phyloP scores from a whole-genome alignment of 2,888 invertebrate genomes.

The Melieria crassipennis region DNA sequence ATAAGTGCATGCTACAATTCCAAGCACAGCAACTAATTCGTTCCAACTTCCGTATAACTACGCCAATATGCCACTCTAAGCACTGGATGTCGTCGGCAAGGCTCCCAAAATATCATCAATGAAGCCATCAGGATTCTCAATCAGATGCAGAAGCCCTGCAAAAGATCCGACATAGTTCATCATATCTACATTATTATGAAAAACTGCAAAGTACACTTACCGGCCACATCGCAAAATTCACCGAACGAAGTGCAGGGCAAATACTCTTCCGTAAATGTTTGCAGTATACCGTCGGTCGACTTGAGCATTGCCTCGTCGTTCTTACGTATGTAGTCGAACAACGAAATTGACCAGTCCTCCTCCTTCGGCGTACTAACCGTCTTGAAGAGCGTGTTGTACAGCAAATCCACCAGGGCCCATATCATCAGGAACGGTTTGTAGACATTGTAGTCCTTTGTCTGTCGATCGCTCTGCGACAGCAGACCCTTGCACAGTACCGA shows the following conservation, averaged over 20 bases:
- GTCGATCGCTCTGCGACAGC: slow-evolving; percentile 67
- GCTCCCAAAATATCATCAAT: slow-evolving; percentile 58
- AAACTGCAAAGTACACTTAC: slow-evolving; percentile 59
- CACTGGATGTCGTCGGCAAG: slow-evolving; percentile 55
- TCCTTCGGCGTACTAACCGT: slow-evolving; percentile 78
- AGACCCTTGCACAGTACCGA: slow-evolving; percentile 64
- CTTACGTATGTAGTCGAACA: slow-evolving; percentile 93
- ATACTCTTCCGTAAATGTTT: slow-evolving; percentile 86
- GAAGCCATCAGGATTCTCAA: slow-evolving; percentile 63
- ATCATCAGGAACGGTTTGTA: slow-evolving; percentile 89
- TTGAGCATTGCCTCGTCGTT: slow-evolving; percentile 93
- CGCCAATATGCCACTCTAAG: slow-evolving; percentile 17
- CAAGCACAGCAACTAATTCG: slow-evolving; percentile 1
- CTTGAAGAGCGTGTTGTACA: slow-evolving; percentile 88
- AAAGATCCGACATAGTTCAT: slow-evolving; percentile 16
- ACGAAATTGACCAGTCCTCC: slow-evolving; percentile 88
- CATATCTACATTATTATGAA: not conserved
- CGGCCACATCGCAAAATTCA: slow-evolving; percentile 93
- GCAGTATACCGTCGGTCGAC: slow-evolving; percentile 84
- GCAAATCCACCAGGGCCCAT: slow-evolving; percentile 84
- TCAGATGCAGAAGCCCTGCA: slow-evolving; percentile 60
- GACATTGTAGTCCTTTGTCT: slow-evolving; percentile 75
- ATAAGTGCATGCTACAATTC: slow-evolving; percentile 10
- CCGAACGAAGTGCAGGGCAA: slow-evolving; percentile 88
- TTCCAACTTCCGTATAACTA: slow-evolving; percentile 14